Conservation (phyloP, 2,888 invertebrate genomes). For the Frankliniella fusca region DNA sequence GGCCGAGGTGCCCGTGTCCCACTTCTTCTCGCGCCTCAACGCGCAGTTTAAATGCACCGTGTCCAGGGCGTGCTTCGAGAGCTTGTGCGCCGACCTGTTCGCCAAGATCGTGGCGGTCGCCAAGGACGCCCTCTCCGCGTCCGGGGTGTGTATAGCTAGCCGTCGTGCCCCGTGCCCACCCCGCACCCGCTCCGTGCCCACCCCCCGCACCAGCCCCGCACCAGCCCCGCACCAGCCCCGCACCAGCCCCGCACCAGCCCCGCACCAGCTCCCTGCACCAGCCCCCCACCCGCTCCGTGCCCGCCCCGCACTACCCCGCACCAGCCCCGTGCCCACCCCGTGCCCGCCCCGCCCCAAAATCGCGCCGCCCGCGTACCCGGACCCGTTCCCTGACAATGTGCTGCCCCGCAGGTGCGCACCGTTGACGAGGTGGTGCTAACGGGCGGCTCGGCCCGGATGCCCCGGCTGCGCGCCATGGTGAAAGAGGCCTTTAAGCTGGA, state of each 20-base stretch:
- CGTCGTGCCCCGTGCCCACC: no score
- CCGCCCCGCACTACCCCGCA: no score
- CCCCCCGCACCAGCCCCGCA: no score
- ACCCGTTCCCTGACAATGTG: no score
- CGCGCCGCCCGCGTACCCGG: no score
- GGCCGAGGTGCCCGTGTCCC: background rate
- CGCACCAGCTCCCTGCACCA: no score
- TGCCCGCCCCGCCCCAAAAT: no score
- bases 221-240: no score
- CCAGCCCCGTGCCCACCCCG: no score
- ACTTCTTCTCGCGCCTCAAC: background rate
- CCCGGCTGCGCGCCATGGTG: background rate
- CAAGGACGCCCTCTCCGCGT: background rate
- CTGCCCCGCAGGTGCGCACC: background rate
- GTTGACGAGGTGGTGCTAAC: conserved; percentile 16
- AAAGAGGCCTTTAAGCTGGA: background rate
- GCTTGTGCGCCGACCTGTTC: background rate
- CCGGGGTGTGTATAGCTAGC: background rate
- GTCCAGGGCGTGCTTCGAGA: background rate
- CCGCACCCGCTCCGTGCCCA: no score
- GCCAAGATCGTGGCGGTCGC: background rate
- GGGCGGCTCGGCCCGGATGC: background rate
- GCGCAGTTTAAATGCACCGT: background rate
- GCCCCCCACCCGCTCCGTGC: no score
- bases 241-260: no score